Base-by-base conservation (phyloP, 2,113 vertebrate genomes). In the Pollachius pollachius region DNA sequence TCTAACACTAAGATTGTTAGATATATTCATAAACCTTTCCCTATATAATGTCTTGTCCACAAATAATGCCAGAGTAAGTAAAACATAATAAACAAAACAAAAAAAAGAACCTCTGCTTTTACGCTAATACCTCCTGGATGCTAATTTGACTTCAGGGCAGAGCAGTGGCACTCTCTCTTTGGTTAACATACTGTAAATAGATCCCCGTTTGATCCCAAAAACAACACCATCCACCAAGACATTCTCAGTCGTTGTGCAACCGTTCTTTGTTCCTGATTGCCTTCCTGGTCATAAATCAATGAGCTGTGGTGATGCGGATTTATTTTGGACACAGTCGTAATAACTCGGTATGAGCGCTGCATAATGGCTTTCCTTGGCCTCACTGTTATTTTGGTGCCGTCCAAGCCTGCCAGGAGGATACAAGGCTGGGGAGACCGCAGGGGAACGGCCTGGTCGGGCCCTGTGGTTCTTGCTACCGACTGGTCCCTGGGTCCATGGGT, bases 311-410 rank as follows among this genome's bases (percentile, higher is more conserved):
- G 21, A 64, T 37, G 19, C 72, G 17, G 56, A 77, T 87, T 88
- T 88, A 80, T 86, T 88, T 86, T 87, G 76, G 85, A 85, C 67
- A 17, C 23, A 48, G 41, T 67, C 65, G 77, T 79, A 82, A 82
- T 90, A 80, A 81, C 83, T 79, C 71, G 71, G 67, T 67, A 65
- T 62, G 79, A 84, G 71, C 69, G 52, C 75, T 37, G 76, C 70
- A 73, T 83, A 85, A 88, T 83, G 81, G 79, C 82, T 87, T 85
- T 75, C 81, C 69, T 71, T 78, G 80, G 80, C 78, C 75, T 79
- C 81, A 74, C 80, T 84, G 87, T 89, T 91, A 88, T 89, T 90
- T 89, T 72, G 80, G 85, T 78, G 78, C 70, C 52, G 37, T 64
- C 59, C 69, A 71, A 19, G 75, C 41, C 57, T 81, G 79, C 84